Conservation (phyloP, 1,140 invertebrate species). For the Pinna nobilis region DNA sequence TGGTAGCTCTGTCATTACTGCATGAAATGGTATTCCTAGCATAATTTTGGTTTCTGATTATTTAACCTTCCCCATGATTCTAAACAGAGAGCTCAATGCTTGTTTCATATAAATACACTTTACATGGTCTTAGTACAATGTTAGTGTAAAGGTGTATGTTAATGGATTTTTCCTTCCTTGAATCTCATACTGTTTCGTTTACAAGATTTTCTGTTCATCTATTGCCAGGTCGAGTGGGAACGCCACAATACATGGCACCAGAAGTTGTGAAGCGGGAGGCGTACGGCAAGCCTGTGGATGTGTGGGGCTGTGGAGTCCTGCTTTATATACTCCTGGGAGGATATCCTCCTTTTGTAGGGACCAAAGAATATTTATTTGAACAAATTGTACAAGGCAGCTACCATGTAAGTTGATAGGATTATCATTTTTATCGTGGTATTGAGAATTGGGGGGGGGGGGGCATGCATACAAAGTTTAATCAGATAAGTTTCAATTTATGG, state of each 20-base stretch:
- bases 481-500: too few species aligned
- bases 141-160: too few species aligned
- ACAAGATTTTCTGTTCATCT: conserved; percentile 5
- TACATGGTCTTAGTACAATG: too few species aligned
- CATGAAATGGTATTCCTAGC: too few species aligned
- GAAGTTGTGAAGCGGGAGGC: conserved; percentile 93
- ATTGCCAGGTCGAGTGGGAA: conserved; percentile 89
- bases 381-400: conserved; percentile 90
- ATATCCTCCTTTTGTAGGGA: conserved; percentile 94
- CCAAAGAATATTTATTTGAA: conserved; percentile 92
- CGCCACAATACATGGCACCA: conserved; percentile 97
- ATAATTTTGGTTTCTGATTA: too few species aligned
- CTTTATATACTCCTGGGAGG: conserved; percentile 95
- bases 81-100: too few species aligned
- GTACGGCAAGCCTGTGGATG: conserved; percentile 97
- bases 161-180: not conserved
- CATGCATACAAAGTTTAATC: too few species aligned
- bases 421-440: too few species aligned
- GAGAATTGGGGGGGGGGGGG: too few species aligned
- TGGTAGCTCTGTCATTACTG: too few species aligned
- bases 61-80: too few species aligned
- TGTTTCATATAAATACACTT: too few species aligned
- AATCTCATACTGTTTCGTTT: not conserved
- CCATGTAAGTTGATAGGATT: conserved; percentile 64
- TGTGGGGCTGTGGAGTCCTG: conserved; percentile 96